These are phyloP conservation scores for Tursiops truncatus DNA, from an alignment of 2,113 vertebrate genomes.

Conservation along the genomic window DNA sequence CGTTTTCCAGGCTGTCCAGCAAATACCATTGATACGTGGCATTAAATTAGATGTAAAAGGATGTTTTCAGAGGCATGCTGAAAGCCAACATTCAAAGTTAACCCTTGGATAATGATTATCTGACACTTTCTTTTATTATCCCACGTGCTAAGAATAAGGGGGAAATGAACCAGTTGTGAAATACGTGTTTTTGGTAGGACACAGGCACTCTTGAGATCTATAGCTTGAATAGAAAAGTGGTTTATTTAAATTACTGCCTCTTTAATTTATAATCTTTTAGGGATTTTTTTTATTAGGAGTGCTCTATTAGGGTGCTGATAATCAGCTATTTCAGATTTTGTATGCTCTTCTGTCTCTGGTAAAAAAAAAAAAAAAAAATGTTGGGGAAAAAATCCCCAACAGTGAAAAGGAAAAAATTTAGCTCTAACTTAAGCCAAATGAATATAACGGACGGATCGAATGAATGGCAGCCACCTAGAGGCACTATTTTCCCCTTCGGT, in stretches of 20 bases:
- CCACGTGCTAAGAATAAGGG: neutral
- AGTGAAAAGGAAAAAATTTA: conserved; percentile 45
- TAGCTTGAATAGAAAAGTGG: conserved; percentile 67
- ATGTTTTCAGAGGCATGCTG: neutral
- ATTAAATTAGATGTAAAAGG: conserved; percentile 21
- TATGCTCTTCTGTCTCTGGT: conserved; percentile 50
- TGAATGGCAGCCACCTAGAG: accelerated
- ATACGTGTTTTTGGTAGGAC: conserved; percentile 32
- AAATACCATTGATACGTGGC: neutral
- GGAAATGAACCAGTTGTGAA: conserved; percentile 23
- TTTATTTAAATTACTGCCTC: conserved; percentile 67
- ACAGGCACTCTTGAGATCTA: conserved; percentile 49
- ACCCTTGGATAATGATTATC: conserved; percentile 33
- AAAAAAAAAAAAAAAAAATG: conserved; percentile 47
- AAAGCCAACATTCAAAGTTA: neutral
- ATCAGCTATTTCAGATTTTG: conserved; percentile 66
- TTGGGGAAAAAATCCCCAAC: conserved; percentile 30
- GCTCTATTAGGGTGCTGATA: neutral
- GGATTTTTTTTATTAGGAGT: conserved; percentile 42
- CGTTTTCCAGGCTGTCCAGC: conserved; percentile 30
- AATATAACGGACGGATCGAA: neutral
- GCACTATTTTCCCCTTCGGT: neutral
- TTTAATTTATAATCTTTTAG: conserved; percentile 56
- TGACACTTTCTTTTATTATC: conserved; percentile 66
- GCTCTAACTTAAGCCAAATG: neutral